Conservation (phyloP, 2,888 invertebrate genomes). For the Sussaba pulchella region DNA sequence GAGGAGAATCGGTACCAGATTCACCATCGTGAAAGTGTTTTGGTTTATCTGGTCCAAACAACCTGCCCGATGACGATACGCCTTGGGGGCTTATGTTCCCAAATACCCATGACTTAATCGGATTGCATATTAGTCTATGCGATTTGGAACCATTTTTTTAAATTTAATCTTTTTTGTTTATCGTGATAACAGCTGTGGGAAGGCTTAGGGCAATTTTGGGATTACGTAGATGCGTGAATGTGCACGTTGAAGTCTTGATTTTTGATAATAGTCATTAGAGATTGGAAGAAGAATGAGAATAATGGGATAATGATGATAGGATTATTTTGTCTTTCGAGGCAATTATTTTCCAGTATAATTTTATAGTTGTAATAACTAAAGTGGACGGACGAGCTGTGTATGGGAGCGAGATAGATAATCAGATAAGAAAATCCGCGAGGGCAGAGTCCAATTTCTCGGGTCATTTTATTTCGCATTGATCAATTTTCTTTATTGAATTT, state of each 20-base stretch:
- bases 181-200: no score
- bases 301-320: no score
- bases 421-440: constrained; percentile 27
- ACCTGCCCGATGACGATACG: background rate
- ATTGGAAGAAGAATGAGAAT: no score
- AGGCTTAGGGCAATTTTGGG: no score
- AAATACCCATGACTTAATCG: background rate
- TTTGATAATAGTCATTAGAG: no score
- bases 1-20: background rate
- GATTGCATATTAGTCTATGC: background rate
- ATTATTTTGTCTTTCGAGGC: no score
- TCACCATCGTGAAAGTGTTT: constrained; percentile 5
- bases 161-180: no score
- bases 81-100: background rate
- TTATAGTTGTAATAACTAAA: background rate
- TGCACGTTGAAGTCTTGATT: no score
- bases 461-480: background rate
- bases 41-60: background rate
- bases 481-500: background rate
- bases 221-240: no score
- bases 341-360: background rate
- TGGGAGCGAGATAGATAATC: constrained; percentile 9
- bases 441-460: constrained; percentile 3
- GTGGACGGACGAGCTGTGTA: background rate
- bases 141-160: no score